These are phyloP conservation scores for Ctenomys sociabilis DNA, from an alignment of 2,113 vertebrate genomes.

Conservation along the genomic window DNA sequence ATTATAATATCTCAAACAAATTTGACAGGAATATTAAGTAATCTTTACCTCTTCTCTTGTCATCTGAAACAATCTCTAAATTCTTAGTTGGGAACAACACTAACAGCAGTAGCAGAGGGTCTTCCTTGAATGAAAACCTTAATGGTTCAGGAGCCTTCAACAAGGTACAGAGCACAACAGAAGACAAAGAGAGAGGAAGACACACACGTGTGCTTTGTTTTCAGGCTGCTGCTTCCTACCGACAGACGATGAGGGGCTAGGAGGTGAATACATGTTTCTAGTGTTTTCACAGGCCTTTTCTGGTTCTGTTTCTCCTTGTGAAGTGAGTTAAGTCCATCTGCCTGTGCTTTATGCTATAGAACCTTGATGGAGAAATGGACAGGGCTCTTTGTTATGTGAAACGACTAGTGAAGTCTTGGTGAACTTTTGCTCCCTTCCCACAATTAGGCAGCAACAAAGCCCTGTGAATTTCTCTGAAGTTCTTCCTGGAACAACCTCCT, in stretches of 20 bases:
- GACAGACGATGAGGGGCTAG: neutral
- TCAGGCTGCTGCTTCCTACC: neutral
- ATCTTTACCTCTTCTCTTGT: neutral
- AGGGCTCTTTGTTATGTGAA: slow-evolving; percentile 18
- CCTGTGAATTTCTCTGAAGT: neutral
- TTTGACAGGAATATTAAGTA: neutral
- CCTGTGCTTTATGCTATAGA: neutral
- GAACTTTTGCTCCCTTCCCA: neutral
- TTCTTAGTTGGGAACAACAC: neutral
- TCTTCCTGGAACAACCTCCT: neutral
- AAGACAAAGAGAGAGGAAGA: neutral
- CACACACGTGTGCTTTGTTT: neutral
- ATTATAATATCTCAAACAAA: neutral
- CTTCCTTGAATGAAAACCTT: neutral
- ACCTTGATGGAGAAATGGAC: neutral
- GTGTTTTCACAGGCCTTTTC: neutral
- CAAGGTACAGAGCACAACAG: neutral
- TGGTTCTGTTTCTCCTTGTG: neutral
- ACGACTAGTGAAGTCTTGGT: neutral
- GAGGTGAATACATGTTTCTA: neutral
- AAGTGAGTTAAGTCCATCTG: slow-evolving; percentile 32
- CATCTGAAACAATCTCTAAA: neutral
- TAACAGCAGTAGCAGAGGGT: neutral
- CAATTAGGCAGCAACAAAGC: neutral
- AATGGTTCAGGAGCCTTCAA: fast-evolving